Base-by-base conservation (phyloP, 2,113 vertebrate species). In the Suricata suricatta region DNA sequence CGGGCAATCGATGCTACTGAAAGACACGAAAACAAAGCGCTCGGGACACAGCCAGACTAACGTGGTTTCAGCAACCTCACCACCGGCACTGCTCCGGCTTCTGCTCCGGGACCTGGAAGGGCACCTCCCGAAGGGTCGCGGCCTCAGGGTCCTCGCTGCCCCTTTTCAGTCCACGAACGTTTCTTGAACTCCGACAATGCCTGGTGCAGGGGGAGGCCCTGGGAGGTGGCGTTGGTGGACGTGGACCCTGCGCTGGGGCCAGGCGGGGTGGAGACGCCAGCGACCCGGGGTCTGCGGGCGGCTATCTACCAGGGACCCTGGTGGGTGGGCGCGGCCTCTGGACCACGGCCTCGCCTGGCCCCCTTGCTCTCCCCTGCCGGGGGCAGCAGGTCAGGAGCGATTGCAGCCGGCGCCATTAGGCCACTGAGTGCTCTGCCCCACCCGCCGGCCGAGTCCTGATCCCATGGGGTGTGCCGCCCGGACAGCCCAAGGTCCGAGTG, bases 261-360 rank as follows among this genome's bases (percentile, higher is more conserved):
- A 23, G 2, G 0, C 3, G 7, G 64, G 60, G 23, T 1, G 3
- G 64, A 7, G 25, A 12, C 0, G 6, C 23, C 33, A 3, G 14
- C 0, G 12, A 6, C 35, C 7, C 25, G 4, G 1, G 3, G 11
- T 27, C 5, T 13, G 29, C 69, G 16, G 35, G 52, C 0, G 1
- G 50, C 31, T 31, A 29, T 9, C 47, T 15, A 4, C 41, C 23
- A 0, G 71, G 71, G 21, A 21, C 71, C 11, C 2, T 35, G 66
- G 66, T 2, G 35, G 21, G 71, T 57, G 7, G 71, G 41, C 71
- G 3, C 1, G 35, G 35, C 11, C 11, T 41, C 35, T 3, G 71
- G 71, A 74, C 35, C 11, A 35, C 7, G 21, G 57, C 21, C 57
- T 60, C 57, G 21, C 21, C 57, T 60, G 0, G 57, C 57, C 57